A percentile compares a stretch with the other conserved stretches of the same genome.
phyloP scores from a whole-genome alignment of 2,888 invertebrate genomes.

The Eilema depressum region DNA sequence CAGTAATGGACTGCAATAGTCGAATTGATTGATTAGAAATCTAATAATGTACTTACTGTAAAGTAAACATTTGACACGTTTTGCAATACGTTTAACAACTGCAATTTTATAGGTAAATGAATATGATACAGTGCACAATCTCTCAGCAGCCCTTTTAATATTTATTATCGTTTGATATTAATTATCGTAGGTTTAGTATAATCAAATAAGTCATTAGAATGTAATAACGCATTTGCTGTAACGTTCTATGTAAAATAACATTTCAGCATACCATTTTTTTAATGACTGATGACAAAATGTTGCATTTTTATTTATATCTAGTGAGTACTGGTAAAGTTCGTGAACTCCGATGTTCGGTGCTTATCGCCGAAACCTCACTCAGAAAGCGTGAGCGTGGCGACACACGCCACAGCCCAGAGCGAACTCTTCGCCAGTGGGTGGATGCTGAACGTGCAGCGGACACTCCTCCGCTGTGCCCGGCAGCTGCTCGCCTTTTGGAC shows the following conservation, averaged over 20 bases:
- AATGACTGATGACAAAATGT: background rate
- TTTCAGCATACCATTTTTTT: background rate
- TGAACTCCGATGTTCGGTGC: background rate
- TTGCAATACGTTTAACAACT: background rate
- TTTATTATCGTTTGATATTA: background rate
- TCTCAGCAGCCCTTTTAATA: background rate
- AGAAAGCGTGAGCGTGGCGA: conserved; percentile 89
- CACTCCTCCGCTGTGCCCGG: conserved; percentile 95
- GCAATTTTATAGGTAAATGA: background rate
- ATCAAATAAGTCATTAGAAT: background rate
- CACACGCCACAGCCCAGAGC: conserved; percentile 99
- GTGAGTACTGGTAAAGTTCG: background rate
- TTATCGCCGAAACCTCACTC: conserved; percentile 39
- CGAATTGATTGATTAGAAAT: background rate
- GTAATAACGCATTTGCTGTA: background rate
- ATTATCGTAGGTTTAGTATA: background rate
- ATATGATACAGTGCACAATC: background rate
- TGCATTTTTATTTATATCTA: background rate
- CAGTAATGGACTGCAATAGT: too few relatives aligned
- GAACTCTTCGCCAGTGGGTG: conserved; percentile 99
- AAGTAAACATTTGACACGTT: background rate
- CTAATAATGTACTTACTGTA: background rate
- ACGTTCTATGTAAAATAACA: background rate
- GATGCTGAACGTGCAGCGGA: conserved; percentile 97
- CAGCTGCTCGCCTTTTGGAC: conserved; percentile 96